These are phyloP conservation scores for Nycticryphes semicollaris DNA, from an alignment of 2,113 vertebrate genomes.

Conservation along the genomic window DNA sequence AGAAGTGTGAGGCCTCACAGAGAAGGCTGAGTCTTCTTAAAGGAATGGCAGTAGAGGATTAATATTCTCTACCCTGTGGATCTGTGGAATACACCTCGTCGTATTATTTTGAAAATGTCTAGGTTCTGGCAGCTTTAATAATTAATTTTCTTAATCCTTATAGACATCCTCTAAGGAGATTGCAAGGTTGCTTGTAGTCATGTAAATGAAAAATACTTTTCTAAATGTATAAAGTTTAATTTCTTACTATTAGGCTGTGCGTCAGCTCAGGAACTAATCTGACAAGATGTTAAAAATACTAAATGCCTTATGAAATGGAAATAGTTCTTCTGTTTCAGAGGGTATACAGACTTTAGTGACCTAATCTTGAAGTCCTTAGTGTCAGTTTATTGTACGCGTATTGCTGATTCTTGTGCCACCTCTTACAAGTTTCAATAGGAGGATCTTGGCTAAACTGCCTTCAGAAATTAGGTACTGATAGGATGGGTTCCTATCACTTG, in stretches of 20 bases:
- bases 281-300: neutral
- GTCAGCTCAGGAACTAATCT: neutral
- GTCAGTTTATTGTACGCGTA: too few relatives aligned
- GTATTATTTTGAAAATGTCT: neutral
- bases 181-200: neutral
- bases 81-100: neutral
- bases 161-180: neutral
- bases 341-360: neutral
- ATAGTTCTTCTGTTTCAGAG: neutral
- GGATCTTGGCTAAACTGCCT: neutral
- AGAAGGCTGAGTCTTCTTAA: neutral
- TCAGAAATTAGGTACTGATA: neutral
- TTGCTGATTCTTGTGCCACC: neutral
- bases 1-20: neutral
- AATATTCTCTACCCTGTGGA: neutral
- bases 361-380: neutral
- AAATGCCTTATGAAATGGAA: neutral
- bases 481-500: too few relatives aligned
- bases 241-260: neutral
- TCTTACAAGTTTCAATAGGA: neutral
- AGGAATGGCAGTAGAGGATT: neutral
- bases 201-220: neutral
- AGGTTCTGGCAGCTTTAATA: neutral
- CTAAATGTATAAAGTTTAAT: neutral
- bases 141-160: neutral